Percentiles rank a stretch among this genome's conserved stretches.
These are phyloP conservation scores for Oryzias javanicus DNA, from an alignment of 2,113 vertebrate genomes.

Conservation along the genomic window DNA sequence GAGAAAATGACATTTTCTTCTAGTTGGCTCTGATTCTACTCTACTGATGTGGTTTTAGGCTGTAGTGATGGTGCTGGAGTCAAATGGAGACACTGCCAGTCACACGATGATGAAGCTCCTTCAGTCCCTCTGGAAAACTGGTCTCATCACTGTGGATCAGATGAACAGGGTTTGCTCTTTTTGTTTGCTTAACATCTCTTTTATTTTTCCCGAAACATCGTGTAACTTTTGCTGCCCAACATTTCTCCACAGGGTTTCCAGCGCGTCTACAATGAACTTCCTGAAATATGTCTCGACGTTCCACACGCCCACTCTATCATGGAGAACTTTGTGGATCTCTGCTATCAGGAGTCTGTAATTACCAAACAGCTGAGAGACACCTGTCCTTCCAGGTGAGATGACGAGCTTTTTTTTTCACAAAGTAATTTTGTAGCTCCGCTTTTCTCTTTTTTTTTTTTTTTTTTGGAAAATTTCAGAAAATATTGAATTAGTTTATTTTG, in stretches of 20 bases:
- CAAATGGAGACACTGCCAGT: slow-evolving; percentile 76
- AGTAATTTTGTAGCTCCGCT: too few relatives aligned
- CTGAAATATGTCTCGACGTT: slow-evolving; percentile 83
- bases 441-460: too few relatives aligned
- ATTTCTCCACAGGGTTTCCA: slow-evolving; percentile 78
- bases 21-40: neutral
- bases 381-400: slow-evolving; percentile 80
- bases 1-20: too few relatives aligned
- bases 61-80: slow-evolving; percentile 85
- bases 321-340: slow-evolving; percentile 84
- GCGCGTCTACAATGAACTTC: slow-evolving; percentile 82
- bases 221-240: neutral
- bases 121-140: slow-evolving; percentile 83
- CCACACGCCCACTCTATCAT: slow-evolving; percentile 82
- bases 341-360: slow-evolving; percentile 81
- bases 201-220: neutral
- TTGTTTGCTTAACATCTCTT: neutral
- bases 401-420: too few relatives aligned
- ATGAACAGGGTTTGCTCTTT: slow-evolving; percentile 82
- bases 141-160: slow-evolving; percentile 88
- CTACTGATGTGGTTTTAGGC: slow-evolving; percentile 61
- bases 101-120: slow-evolving; percentile 83
- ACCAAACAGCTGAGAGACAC: slow-evolving; percentile 83
- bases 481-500: too few relatives aligned
- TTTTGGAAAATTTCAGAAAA: too few relatives aligned